Evolutionary conservation across 2,113 vertebrate genomes (phyloP).

Genomic region (Trematocara variabile): DNA sequence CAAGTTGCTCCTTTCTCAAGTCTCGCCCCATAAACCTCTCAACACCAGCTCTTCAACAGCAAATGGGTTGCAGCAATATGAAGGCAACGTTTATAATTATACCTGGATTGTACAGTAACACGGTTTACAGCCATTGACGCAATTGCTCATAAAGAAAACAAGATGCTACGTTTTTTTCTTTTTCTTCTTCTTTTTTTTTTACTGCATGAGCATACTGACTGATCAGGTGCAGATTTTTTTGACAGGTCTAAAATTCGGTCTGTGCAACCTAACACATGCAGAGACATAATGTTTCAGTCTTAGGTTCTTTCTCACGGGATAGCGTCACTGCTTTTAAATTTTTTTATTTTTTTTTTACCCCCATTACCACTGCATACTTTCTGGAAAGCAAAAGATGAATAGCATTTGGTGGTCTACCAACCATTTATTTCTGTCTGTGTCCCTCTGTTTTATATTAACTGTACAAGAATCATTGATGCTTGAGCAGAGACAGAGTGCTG

Average conservation of each 20-base stretch:
- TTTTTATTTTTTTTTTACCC: neutral
- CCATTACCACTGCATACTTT: neutral
- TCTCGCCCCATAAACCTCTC: slow-evolving; percentile 72
- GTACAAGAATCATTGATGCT: neutral
- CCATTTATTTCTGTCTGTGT: slow-evolving; percentile 12
- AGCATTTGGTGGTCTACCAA: neutral
- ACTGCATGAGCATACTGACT: slow-evolving; percentile 1
- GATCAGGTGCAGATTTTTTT: slow-evolving; percentile 1
- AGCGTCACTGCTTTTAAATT: neutral
- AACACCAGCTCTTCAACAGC: slow-evolving; percentile 60
- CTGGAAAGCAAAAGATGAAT: slow-evolving; percentile 25
- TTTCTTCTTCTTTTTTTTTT: neutral
- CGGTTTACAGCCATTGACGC: slow-evolving; percentile 52
- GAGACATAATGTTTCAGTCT: neutral
- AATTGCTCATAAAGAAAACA: slow-evolving; percentile 57
- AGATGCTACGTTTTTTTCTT: slow-evolving; percentile 1
- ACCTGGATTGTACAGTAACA: slow-evolving; percentile 32
- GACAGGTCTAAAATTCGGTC: slow-evolving; percentile 7
- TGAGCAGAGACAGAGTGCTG: slow-evolving; percentile 18
- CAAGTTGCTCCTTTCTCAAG: slow-evolving; percentile 55
- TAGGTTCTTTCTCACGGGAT: neutral
- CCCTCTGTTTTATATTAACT: neutral
- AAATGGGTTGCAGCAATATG: slow-evolving; percentile 52
- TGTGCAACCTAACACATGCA: neutral
- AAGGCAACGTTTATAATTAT: slow-evolving; percentile 69